Evolutionary conservation across 1,140 invertebrate species (phyloP), one percentile per base, ranked within the genome.

Genomic region (Neoseiulus cucumeris): DNA sequence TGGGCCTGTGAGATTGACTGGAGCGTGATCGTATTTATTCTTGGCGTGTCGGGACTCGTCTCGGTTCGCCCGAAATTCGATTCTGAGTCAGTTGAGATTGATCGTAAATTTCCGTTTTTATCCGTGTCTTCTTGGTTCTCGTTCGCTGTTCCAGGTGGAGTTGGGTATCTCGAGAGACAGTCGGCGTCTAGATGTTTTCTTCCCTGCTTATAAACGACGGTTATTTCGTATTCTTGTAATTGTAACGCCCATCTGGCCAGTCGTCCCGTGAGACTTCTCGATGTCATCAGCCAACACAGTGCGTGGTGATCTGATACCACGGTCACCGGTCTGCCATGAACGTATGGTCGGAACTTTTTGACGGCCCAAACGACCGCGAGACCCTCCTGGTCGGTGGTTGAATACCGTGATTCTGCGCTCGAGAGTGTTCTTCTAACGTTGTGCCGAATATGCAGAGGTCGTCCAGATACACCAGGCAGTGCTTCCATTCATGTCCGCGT

Each of bases 271-370:
- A 39, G 33, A 9, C 9, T 39, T 9, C 9, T 39, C 4, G 33
- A 4, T 39, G 33, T 39, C 33, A 39, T 42, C 12, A 68, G 18
- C 41, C 42, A 66, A 22, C 42, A 17, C 12, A 29, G 7, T 20
- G 66, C 17, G 64, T 30, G n/a, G 30, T 18, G 44, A 30, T 30
- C 65, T 30, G 14, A 65, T 44, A 29, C 64, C 28, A 0, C 67
- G 44, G n/a, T 68, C 45, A 1, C 29, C 9, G 2, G 67, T 55
- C 17, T 51, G 33, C 51, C 64, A 44, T 45, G 64, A 65, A 22
- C 65, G 55, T 77, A 81, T 6, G 72, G 69, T 42, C 74, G 66
- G 67, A 77, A 79, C 64, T 77, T 74, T 66, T 76, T 69, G 41
- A 76, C 70, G 1, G 73, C 72, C 71, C 71, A 78, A n/a, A 76